phyloP scores from a whole-genome alignment of 2,888 invertebrate species.

The Thymelicus acteon region DNA sequence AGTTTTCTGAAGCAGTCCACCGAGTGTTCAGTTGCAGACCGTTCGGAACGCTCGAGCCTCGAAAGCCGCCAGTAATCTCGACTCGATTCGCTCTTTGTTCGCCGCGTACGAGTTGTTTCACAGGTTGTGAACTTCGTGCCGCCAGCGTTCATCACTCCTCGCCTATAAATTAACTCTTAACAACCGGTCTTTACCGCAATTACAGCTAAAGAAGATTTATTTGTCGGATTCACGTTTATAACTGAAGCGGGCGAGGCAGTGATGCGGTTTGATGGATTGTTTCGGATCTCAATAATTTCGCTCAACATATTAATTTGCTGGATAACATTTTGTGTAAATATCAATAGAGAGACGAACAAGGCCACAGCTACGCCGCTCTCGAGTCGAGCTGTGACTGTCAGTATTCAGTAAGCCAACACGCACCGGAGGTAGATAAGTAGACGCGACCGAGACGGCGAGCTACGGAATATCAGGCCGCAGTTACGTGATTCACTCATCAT shows the following conservation, averaged over 20 bases:
- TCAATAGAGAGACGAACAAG: constrained; percentile 47
- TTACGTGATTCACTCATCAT: constrained; percentile 57
- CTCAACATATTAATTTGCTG: constrained; percentile 5
- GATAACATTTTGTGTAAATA: constrained; percentile 24
- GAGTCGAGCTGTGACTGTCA: constrained; percentile 45
- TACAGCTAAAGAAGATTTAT: constrained; percentile 15
- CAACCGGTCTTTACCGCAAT: constrained; percentile 8
- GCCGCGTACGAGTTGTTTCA: constrained; percentile 56
- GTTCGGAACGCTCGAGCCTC: constrained; percentile 65
- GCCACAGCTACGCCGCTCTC: constrained; percentile 52
- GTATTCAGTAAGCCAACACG: constrained; percentile 50
- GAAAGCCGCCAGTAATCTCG: constrained; percentile 65
- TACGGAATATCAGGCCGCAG: constrained; percentile 54
- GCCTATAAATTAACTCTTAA: constrained; percentile 51
- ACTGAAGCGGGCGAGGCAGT: constrained; percentile 15
- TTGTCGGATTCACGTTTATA: constrained; percentile 35
- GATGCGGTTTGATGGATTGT: constrained; percentile 8
- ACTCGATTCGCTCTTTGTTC: constrained; percentile 57
- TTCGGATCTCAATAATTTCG: constrained; percentile 16
- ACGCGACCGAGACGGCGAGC: constrained; percentile 62
- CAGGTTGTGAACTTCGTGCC: constrained; percentile 60
- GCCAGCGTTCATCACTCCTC: constrained; percentile 46
- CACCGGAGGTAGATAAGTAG: constrained; percentile 57
- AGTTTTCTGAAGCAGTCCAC: constrained; percentile 62
- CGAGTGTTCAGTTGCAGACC: constrained; percentile 57